phyloP scores from a whole-genome alignment of 2,113 vertebrate genomes.

The Nipponia nippon region DNA sequence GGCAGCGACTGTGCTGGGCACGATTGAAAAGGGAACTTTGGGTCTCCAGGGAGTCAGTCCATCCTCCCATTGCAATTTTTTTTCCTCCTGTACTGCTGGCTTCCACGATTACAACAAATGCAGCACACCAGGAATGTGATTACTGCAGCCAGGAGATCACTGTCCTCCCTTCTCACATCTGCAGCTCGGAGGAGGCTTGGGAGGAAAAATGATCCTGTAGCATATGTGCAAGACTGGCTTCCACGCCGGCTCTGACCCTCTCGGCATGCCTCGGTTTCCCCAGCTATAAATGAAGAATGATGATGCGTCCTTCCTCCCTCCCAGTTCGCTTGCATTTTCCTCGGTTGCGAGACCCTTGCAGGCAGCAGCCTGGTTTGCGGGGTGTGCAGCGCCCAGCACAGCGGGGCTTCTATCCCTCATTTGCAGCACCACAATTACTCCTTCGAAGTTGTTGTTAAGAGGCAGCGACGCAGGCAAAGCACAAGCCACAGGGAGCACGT shows the following conservation, averaged over 20 bases:
- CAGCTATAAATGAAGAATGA: neutral
- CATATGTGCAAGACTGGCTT: neutral
- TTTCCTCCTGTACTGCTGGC: neutral
- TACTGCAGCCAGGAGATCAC: neutral
- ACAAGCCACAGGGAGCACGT: rapidly evolving
- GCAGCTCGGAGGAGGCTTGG: neutral
- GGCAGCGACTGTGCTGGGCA: neutral
- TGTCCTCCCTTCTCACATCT: neutral
- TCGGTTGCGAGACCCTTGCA: neutral
- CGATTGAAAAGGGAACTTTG: neutral
- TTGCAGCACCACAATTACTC: neutral
- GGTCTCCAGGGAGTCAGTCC: neutral
- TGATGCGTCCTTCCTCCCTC: neutral
- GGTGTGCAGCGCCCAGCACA: neutral
- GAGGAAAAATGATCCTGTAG: neutral
- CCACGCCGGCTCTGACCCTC: neutral
- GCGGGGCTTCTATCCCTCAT: neutral
- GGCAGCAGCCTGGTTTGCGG: neutral
- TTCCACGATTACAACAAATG: neutral
- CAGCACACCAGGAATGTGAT: rapidly evolving
- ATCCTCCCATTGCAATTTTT: neutral
- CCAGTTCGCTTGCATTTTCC: neutral
- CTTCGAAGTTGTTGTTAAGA: too few relatives aligned
- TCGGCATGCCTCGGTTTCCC: neutral
- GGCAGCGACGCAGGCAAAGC: rapidly evolving